A percentile compares a stretch with the other conserved stretches of the same genome.
Evolutionary conservation across 2,113 vertebrate species (phyloP).

Genomic region (Silurus glanis): DNA sequence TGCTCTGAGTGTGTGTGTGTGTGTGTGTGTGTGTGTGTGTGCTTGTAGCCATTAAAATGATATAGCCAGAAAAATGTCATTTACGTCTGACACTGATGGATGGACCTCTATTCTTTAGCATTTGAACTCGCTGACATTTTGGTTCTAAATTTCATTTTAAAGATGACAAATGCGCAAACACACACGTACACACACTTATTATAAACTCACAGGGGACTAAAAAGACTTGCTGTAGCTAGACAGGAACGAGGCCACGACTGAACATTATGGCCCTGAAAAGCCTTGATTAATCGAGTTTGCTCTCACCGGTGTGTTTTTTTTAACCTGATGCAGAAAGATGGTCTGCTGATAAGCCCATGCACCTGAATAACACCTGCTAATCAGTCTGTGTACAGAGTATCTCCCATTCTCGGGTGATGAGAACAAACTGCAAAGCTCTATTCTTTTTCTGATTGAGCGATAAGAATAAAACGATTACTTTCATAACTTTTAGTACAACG

Average conservation of each 20-base stretch:
- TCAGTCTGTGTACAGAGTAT: slow-evolving; percentile 30
- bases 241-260: slow-evolving; percentile 5
- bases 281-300: slow-evolving; percentile 7
- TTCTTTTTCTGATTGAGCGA: not conserved
- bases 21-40: not conserved
- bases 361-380: slow-evolving; percentile 43
- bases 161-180: not conserved
- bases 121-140: not conserved
- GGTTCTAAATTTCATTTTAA: not conserved
- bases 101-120: not conserved
- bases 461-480: not conserved
- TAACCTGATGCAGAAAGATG: slow-evolving; percentile 17
- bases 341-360: slow-evolving; percentile 41
- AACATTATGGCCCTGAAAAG: slow-evolving; percentile 21
- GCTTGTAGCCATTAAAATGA: not conserved
- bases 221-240: not conserved
- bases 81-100: not conserved
- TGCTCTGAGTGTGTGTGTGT: not conserved
- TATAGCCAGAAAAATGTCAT: not conserved
- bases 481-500: not conserved
- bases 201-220: slow-evolving; percentile 21
- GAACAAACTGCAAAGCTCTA: not conserved
- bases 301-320: not conserved
- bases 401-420: not conserved
- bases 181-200: not conserved